These are phyloP conservation scores for Oreochromis mossambicus DNA, from an alignment of 2,797 vertebrate species.

Conservation along the genomic window DNA sequence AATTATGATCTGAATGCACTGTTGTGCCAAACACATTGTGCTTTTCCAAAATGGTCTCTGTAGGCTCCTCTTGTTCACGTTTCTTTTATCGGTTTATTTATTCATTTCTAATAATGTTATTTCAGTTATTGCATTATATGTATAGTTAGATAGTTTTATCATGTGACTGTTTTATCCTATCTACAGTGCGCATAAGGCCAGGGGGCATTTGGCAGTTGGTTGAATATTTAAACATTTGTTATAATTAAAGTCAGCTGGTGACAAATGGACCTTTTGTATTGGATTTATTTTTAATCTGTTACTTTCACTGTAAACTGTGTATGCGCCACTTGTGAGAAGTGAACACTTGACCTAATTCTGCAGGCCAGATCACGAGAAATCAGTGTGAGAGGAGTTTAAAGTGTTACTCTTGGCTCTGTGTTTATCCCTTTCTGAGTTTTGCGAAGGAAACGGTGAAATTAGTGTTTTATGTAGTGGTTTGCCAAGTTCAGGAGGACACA, in stretches of 20 bases:
- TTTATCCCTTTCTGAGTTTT: slow-evolving; percentile 10
- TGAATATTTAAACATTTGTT: neutral
- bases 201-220: neutral
- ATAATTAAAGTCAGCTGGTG: neutral
- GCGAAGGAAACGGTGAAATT: slow-evolving; percentile 49
- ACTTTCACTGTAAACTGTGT: neutral
- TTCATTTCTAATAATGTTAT: neutral
- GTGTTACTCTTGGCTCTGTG: slow-evolving; percentile 20
- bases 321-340: neutral
- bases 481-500: slow-evolving; percentile 66
- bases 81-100: neutral
- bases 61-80: neutral
- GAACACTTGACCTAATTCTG: slow-evolving; percentile 16
- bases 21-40: neutral
- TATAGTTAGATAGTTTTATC: neutral
- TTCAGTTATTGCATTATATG: neutral
- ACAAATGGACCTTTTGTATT: neutral
- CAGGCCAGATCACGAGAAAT: slow-evolving; percentile 14
- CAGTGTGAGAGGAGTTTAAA: slow-evolving; percentile 1
- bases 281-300: neutral
- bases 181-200: neutral
- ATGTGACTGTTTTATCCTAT: neutral
- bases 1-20: neutral
- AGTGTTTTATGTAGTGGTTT: slow-evolving; percentile 48
- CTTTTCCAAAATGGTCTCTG: neutral